These are phyloP conservation scores for Leptinotarsa defecta DNA, from an alignment of 1,140 invertebrate species.

Conservation along the genomic window DNA sequence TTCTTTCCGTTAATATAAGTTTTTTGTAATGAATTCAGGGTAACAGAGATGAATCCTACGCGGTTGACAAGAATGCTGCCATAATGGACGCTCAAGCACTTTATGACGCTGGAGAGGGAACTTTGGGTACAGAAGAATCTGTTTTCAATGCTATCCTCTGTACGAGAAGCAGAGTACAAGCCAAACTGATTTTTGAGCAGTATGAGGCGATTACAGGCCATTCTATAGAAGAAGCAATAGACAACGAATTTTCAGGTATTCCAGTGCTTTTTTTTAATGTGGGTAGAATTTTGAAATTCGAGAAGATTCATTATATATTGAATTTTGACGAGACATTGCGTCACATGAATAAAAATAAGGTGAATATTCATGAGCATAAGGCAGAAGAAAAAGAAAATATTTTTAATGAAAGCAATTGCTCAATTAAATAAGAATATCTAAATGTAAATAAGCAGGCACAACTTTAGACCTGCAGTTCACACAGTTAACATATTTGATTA, in stretches of 20 bases:
- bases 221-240: slow-evolving; percentile 80
- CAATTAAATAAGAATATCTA: not conserved
- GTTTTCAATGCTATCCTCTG: slow-evolving; percentile 71
- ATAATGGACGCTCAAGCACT: slow-evolving; percentile 63
- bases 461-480: not conserved
- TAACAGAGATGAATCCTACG: slow-evolving; percentile 50
- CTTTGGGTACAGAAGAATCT: slow-evolving; percentile 71
- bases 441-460: not conserved
- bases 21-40: slow-evolving; percentile 38
- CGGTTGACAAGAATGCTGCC: slow-evolving; percentile 54
- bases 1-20: not conserved
- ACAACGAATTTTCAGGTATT: slow-evolving; percentile 76
- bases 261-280: too few relatives aligned
- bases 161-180: slow-evolving; percentile 64
- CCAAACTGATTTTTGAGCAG: slow-evolving; percentile 75
- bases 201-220: slow-evolving; percentile 79
- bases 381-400: not conserved
- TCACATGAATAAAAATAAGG: not conserved
- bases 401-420: not conserved
- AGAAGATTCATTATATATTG: too few relatives aligned
- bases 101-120: slow-evolving; percentile 62
- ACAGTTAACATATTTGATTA: not conserved
- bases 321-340: too few relatives aligned
- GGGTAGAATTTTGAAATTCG: too few relatives aligned
- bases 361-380: not conserved